phyloP scores from a whole-genome alignment of 2,113 vertebrate species.

The Gulo gulo region DNA sequence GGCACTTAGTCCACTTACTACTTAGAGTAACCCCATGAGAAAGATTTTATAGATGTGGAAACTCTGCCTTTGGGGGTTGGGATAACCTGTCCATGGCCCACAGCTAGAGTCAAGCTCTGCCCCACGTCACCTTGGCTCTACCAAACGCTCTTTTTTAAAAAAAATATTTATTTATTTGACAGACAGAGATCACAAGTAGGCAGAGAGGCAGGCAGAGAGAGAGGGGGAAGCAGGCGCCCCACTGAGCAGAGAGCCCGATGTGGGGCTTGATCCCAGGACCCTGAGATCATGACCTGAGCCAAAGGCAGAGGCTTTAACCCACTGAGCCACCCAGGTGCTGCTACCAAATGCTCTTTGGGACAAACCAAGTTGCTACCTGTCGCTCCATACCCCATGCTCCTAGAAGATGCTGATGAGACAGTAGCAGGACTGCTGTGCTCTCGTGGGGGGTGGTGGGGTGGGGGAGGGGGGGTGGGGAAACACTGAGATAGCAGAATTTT shows the following conservation, averaged over 20 bases:
- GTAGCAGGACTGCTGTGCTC: not conserved
- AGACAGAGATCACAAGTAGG: no score
- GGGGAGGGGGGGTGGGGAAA: not conserved
- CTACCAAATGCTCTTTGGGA: not conserved
- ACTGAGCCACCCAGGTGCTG: no score
- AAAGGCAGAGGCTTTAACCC: no score
- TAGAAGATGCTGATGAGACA: not conserved
- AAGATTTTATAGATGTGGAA: not conserved
- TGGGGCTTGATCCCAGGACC: no score
- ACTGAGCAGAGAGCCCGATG: no score
- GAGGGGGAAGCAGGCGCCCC: no score
- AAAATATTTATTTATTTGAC: no score
- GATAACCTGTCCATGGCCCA: not conserved
- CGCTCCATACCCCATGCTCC: fast-evolving
- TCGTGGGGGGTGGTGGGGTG: no score
- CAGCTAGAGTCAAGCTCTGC: not conserved
- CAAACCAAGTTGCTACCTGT: not conserved
- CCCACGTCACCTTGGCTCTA: not conserved
- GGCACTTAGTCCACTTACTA: not conserved
- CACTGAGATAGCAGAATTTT: not conserved
- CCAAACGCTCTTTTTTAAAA: no score
- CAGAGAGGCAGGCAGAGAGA: no score
- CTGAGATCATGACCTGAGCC: no score
- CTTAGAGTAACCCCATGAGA: not conserved
- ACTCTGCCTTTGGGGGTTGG: not conserved